Percentiles rank a stretch among this genome's conserved stretches.
These are phyloP conservation scores for Ramazzottius varieornatus DNA, from an alignment of 2,888 invertebrate genomes.

Conservation along the genomic window DNA sequence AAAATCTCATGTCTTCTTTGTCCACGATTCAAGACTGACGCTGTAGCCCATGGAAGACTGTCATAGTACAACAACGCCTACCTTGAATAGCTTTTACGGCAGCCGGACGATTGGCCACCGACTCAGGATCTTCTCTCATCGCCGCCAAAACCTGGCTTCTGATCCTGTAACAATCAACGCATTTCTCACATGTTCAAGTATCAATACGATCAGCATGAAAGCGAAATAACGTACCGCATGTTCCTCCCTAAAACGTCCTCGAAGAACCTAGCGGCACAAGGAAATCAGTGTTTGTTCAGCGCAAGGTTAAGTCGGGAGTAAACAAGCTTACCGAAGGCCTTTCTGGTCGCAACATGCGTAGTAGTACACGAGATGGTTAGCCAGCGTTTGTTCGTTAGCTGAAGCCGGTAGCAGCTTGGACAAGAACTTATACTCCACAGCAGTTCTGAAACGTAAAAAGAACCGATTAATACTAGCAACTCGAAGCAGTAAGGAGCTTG, in stretches of 20 bases:
- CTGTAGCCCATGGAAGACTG: too few relatives aligned
- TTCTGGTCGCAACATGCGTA: not conserved
- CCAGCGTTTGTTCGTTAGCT: not conserved
- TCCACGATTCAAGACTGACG: too few relatives aligned
- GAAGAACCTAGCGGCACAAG: not conserved
- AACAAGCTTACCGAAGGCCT: not conserved
- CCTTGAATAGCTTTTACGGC: too few relatives aligned
- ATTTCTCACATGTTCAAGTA: not conserved
- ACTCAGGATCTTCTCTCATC: not conserved
- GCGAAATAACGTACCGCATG: not conserved
- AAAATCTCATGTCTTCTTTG: too few relatives aligned
- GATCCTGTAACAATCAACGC: not conserved
- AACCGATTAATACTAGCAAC: not conserved
- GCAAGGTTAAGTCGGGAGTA: not conserved
- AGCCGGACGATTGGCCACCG: too few relatives aligned
- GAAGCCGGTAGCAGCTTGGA: not conserved
- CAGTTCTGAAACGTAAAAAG: not conserved
- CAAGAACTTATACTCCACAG: not conserved
- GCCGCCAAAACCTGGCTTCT: not conserved
- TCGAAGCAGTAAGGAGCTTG: not conserved
- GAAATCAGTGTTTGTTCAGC: not conserved
- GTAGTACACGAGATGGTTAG: not conserved
- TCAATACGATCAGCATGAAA: not conserved
- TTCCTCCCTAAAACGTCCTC: not conserved
- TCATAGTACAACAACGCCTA: too few relatives aligned